phyloP scores from a whole-genome alignment of 2,888 invertebrate species.

The Entomobrya proxima region DNA sequence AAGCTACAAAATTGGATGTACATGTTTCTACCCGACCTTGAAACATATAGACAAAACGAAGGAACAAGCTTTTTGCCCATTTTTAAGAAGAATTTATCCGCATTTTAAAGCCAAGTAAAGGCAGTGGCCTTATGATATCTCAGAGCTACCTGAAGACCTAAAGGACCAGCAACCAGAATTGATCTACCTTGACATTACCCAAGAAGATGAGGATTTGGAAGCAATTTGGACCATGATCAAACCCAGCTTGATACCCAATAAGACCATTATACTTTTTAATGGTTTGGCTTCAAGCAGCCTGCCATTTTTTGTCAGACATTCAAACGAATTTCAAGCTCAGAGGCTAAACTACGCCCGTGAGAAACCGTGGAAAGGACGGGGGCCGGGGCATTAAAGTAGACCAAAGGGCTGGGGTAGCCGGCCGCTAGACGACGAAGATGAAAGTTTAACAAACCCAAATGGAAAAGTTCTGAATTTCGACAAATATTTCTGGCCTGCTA shows the following conservation, averaged over 20 bases:
- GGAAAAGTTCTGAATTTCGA: no score
- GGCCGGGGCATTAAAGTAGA: no score
- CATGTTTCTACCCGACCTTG: not conserved
- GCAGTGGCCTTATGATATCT: slow-evolving; percentile 67
- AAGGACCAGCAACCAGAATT: slow-evolving; percentile 54
- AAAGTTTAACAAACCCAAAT: no score
- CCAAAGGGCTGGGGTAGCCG: no score
- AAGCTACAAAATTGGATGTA: slow-evolving; percentile 69
- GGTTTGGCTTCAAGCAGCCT: slow-evolving; percentile 54
- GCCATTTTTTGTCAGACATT: slow-evolving; percentile 62
- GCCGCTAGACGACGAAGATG: no score
- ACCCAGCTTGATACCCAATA: slow-evolving; percentile 44
- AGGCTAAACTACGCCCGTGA: no score
- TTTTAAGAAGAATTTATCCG: slow-evolving; percentile 32
- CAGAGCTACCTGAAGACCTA: slow-evolving; percentile 50
- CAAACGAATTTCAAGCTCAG: slow-evolving; percentile 28
- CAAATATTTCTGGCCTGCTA: no score
- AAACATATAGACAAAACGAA: no score
- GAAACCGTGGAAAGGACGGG: no score
- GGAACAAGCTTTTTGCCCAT: slow-evolving; percentile 44
- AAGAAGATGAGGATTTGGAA: slow-evolving; percentile 67
- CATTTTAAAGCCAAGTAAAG: slow-evolving; percentile 17
- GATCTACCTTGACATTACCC: slow-evolving; percentile 66
- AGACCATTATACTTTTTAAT: slow-evolving; percentile 64
- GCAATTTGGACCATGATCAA: slow-evolving; percentile 59